Evolutionary conservation across 2,113 vertebrate genomes (phyloP), one percentile per base, ranked within the genome.

Genomic region (Pogona vitticeps): DNA sequence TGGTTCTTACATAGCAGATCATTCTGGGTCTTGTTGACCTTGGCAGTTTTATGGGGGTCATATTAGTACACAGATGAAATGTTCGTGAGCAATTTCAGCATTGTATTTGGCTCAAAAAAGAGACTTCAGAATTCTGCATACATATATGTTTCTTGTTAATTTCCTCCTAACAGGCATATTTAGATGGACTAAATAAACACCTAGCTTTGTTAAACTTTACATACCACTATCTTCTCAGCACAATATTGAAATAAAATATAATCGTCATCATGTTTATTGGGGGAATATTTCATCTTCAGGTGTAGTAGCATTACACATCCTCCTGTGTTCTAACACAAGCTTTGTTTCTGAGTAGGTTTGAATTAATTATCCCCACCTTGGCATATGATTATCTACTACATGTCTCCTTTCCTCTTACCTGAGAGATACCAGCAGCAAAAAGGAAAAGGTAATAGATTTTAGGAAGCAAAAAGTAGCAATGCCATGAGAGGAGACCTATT

Each of bases 21-120:
- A 83, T 88, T 92, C 85, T 89, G 88, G 90, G 87, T 63, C 88
- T 85, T 52, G 76, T 84, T 0, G 88, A 92, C 95, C 91, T 94
- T 95, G 88, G 85, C 82, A 91, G 76, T 20, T 88, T 80, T 68
- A 76, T 80, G 70, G 77, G 71, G 76, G 83, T 84, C 68, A 58
- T 84, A 87, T 81, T 70, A 89, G 85, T 89, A 85, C 85, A 92
- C 86, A 91, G 92, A 78, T 82, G 87, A 91, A 87, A 92, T 88
- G 77, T 84, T 88, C 82, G 40, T 76, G 83, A 88, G 83, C 84
- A 92, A 70, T 89, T 93, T 92, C 82, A 88, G 80, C 88, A 90
- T 79, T 67, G n/a, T 56, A 82, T 80, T 71, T 86, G 85, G 26
- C 83, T 80, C 76, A 84, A 80, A 72, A 52, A 46, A 80, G 36